These are phyloP conservation scores for Myiopsitta monachus DNA, from an alignment of 2,113 vertebrate genomes.

Conservation along the genomic window DNA sequence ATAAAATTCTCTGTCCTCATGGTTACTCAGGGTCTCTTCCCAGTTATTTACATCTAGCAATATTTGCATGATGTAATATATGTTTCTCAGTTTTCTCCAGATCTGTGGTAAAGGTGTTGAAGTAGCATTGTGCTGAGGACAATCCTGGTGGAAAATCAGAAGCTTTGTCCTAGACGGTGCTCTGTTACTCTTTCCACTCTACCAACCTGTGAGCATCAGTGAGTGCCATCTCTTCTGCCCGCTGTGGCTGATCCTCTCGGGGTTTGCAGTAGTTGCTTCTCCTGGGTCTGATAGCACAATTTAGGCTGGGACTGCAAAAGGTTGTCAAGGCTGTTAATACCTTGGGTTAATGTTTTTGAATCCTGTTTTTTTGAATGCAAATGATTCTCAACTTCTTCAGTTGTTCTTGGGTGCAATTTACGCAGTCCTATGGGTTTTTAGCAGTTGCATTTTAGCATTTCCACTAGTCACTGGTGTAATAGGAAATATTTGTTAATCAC, in stretches of 20 bases:
- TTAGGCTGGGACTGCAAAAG: neutral
- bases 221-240: neutral
- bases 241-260: neutral
- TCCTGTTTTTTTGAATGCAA: neutral
- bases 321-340: neutral
- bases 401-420: neutral
- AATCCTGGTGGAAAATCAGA: neutral
- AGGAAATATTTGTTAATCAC: neutral
- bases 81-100: neutral
- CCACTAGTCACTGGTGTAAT: neutral
- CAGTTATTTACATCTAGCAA: neutral
- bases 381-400: neutral
- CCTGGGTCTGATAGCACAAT: neutral
- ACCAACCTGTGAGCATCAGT: rapidly evolving
- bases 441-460: neutral
- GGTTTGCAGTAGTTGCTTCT: neutral
- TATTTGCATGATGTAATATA: neutral
- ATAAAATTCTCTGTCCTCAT: neutral
- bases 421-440: neutral
- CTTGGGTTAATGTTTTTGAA: neutral
- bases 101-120: neutral
- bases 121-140: neutral
- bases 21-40: neutral
- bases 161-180: neutral
- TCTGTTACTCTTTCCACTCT: neutral